Conservation (phyloP, 2,113 vertebrate species). For the Ardeotis arabs region DNA sequence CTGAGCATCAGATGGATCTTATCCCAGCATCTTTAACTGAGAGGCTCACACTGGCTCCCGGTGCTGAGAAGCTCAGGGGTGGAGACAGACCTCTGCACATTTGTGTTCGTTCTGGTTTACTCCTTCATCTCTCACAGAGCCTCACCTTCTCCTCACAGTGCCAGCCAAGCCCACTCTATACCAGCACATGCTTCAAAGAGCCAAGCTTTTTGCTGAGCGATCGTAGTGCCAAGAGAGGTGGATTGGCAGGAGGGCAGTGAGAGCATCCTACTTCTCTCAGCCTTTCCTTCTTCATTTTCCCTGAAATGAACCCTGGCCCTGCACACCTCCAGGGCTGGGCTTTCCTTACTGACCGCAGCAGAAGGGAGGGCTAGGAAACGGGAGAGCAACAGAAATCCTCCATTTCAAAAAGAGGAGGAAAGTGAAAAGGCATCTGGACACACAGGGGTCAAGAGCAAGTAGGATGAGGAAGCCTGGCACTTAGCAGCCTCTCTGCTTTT, state of each 20-base stretch:
- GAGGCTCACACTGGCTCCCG: neutral
- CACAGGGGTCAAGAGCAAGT: neutral
- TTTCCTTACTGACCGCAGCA: fast-evolving
- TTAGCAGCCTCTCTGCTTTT: neutral
- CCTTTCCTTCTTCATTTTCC: neutral
- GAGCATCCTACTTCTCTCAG: neutral
- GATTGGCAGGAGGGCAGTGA: neutral
- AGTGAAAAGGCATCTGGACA: neutral
- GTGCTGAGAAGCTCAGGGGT: neutral
- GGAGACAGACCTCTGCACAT: neutral
- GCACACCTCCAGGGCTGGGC: neutral
- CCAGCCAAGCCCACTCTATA: neutral
- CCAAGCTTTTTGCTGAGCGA: neutral
- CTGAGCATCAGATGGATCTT: neutral
- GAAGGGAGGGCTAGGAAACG: neutral
- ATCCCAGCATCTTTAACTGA: neutral
- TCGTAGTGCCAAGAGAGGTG: fast-evolving
- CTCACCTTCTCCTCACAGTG: neutral
- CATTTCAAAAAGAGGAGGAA: neutral
- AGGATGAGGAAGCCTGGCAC: neutral
- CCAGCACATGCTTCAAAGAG: fast-evolving
- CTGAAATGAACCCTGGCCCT: neutral
- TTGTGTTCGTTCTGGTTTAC: neutral
- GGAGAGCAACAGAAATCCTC: neutral
- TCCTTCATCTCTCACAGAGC: neutral